Base-by-base conservation (phyloP, 2,113 vertebrate genomes). In the Salvelinus sp. region DNA sequence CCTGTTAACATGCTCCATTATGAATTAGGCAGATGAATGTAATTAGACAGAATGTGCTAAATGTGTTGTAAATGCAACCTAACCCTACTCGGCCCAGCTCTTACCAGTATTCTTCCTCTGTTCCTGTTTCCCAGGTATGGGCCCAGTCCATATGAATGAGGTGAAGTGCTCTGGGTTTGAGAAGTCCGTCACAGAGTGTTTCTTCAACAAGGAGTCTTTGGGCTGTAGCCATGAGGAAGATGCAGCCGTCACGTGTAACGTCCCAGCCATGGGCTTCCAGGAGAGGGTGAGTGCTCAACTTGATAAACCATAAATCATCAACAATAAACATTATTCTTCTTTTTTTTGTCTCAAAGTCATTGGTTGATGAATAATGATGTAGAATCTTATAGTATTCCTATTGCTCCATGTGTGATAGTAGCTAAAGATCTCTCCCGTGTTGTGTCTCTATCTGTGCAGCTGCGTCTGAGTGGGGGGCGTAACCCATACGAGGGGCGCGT, bases 241-340 rank as follows among this genome's bases (percentile, higher is more conserved):
- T 0, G 97, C 98, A 0, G 94, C 93, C 0, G 94, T 99, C 71
- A 92, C 94, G 0, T 99, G 98, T 77, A 98, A 99, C 2, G 88
- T 97, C 1, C 98, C 98, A 0, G 93, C 94, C 1, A 99, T 99
- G 98, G 98, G 97, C 76, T 99, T 98, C 88, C 94, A 98, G 90
- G 95, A 97, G 62, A 94, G 95, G 94, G 98, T 99, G 76, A 87
- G 91, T 3, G n/a, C 16, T 13, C 16, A 22, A 16, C 16, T 13
- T 62, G 38, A 44, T 44, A 44, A 44, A 44, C 38, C 38, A 44
- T 44, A 10, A 44, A 76, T 78, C 82, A 70, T 80, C 57, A 79
- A 33, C 64, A 58, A 47, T 28, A 60, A 20, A 9, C 5, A 25
- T 23, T 69, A 0, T 54, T 54, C 16, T 16, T 16, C 14, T 54